Base-by-base conservation (phyloP, 2,888 invertebrate genomes). In the Diabrotica balteata region DNA sequence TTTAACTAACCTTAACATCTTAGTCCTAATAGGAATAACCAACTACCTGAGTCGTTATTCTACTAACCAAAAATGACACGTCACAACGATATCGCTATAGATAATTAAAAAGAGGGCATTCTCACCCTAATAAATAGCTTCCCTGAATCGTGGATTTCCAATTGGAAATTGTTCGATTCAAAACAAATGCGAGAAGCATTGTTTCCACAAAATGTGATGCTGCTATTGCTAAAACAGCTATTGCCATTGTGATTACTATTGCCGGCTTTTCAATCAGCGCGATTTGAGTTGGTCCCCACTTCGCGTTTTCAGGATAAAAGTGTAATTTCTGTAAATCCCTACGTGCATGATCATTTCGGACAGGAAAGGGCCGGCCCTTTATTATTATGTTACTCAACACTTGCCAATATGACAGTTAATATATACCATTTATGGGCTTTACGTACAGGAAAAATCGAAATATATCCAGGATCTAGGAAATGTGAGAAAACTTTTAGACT, bases 321-420 rank as follows among this genome's bases (percentile, higher is more conserved):
- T 79, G 77, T 78, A 78, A 77, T 78, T 79, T 78, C 77, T 78
- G 77, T 73, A 74, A 73, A 72, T 72, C 71, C 68, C 68, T 54
- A 44, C 22, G 58, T 47, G 47, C 46, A 58, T 32, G 10, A 49
- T 49, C 52, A 32, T 17, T 50, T 7, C 57, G 55, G 46, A 49
- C 64, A 70, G 66, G 42, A 55, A 45, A 49, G 68, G 60, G 61
- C 45, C 46, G 7, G 52, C 17, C 32, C 22, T 32, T 32, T 32
- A 32, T 32, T 32, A 4, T 32, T 32, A 32, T 32, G 4, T 32
- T 32, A 32, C 32, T 32, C 5, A 32, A 32, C 32, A 32, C 32
- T 1, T 32, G 32, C 32, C 32, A 32, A 5, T 32, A 32, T 32
- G 4, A 32, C 32, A 4, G 32, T 32, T 32, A 4, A 17, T 17